These are phyloP conservation scores for Ornithoptera priamus DNA, from an alignment of 2,888 invertebrate genomes.

Conservation along the genomic window DNA sequence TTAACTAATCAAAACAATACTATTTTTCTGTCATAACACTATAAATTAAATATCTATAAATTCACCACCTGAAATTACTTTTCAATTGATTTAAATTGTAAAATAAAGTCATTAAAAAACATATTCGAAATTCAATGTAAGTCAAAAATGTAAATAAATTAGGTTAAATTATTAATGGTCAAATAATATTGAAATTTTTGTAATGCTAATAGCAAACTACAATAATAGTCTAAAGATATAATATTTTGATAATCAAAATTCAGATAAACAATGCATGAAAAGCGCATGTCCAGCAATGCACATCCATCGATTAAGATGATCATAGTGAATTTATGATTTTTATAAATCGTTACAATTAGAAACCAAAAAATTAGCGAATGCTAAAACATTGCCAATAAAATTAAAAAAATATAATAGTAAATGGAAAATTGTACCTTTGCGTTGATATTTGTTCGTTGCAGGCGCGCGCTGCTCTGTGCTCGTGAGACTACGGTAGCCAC, in stretches of 20 bases:
- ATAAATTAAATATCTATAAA: background rate
- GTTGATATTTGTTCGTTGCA: constrained; percentile 64
- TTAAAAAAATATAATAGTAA: background rate
- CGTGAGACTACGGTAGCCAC: constrained; percentile 56
- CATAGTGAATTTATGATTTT: background rate
- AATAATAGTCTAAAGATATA: no score
- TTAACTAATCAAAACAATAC: background rate
- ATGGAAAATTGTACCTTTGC: constrained; percentile 39
- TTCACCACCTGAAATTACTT: background rate
- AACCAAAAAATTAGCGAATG: background rate
- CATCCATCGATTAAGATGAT: no score
- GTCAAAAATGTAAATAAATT: no score
- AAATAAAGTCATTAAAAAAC: no score
- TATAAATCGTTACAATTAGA: background rate
- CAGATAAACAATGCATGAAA: no score
- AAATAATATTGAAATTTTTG: no score
- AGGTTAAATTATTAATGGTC: no score
- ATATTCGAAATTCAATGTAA: no score
- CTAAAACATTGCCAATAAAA: background rate
- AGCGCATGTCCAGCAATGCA: no score
- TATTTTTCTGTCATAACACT: background rate
- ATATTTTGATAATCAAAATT: no score
- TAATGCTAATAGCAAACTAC: no score
- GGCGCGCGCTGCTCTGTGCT: constrained; percentile 70
- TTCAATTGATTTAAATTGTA: no score